Base-by-base conservation (phyloP, 2,888 invertebrate genomes). In the Synergus japonicus region DNA sequence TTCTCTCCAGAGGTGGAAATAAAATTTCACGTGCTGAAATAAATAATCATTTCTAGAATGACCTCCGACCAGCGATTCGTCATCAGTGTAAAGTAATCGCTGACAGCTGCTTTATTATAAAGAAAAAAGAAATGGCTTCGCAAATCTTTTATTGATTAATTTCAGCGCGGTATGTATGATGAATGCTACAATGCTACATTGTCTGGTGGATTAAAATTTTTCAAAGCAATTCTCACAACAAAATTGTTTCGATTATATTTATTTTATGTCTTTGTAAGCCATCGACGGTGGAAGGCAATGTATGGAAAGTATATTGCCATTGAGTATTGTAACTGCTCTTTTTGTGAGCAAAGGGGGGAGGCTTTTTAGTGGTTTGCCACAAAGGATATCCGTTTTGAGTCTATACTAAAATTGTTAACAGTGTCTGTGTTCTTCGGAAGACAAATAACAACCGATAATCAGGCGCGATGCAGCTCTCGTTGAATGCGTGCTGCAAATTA, bases 371-470 rank as follows among this genome's bases (percentile, higher is more conserved):
- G 29, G 41, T n/a, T 43, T 15, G 54, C 37, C 73, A 73, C 37
- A 73, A 73, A 73, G 73, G 73, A 73, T 73, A 73, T 54, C 37
- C 73, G 37, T 73, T 73, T 73, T 73, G 54, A 54, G 49, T 54
- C n/a, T 37, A 37, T 37, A 41, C n/a, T 29, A 73, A 73, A 73
- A 73, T 44, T 67, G 44, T 54, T 49, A 29, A 69, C 49, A 54
- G 22, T 73, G 18, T 73, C 41, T 66, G 54, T 73, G n/a, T 54
- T 73, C 73, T 15, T 73, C 8, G 73, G 37, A 54, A 73, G 73
- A 73, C 73, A 73, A 73, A 73, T 73, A 73, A 73, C 73, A 73
- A 73, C 73, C 73, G 54, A 73, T 73, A 73, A 73, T 73, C 73
- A 73, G 73, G 73, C 73, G 37, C 54, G 73, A 49, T 73, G 54